These are phyloP conservation scores for Pelusios castaneus DNA, from an alignment of 2,113 vertebrate genomes.

Conservation along the genomic window DNA sequence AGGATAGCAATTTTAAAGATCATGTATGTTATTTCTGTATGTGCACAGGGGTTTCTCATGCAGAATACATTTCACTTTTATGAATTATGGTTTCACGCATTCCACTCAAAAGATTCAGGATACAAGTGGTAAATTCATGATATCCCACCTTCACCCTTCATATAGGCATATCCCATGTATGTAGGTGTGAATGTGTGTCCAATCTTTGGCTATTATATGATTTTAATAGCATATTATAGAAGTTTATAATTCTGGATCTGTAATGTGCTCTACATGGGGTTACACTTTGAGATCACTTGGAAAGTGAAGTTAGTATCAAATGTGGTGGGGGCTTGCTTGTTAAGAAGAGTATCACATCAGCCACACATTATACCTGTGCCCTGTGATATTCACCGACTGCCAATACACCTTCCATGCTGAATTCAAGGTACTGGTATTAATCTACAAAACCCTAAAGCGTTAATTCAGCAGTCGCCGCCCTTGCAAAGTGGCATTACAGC, in stretches of 20 bases:
- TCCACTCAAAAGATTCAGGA: not conserved
- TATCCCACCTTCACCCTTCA: not conserved
- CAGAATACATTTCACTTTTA: not conserved
- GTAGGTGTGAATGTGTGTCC: not conserved
- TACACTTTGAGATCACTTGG: not conserved
- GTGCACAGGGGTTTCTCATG: not conserved
- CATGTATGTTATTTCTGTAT: not conserved
- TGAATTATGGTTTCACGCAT: not conserved
- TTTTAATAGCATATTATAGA: not conserved
- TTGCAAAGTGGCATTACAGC: not conserved
- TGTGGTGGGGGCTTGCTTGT: not conserved
- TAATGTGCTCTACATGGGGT: not conserved
- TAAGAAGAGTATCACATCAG: not conserved
- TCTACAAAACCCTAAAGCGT: not conserved
- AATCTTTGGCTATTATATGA: not conserved
- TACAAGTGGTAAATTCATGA: not conserved
- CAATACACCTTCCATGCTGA: not conserved
- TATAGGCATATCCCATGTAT: not conserved
- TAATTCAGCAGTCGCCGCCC: not conserved
- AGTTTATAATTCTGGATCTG: not conserved
- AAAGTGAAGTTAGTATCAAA: not conserved
- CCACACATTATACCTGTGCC: not conserved
- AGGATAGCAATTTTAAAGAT: not conserved
- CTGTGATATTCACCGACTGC: not conserved
- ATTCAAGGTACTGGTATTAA: not conserved